Evolutionary conservation across 2,113 vertebrate species (phyloP).

Genomic region (Ciconia stormi): DNA sequence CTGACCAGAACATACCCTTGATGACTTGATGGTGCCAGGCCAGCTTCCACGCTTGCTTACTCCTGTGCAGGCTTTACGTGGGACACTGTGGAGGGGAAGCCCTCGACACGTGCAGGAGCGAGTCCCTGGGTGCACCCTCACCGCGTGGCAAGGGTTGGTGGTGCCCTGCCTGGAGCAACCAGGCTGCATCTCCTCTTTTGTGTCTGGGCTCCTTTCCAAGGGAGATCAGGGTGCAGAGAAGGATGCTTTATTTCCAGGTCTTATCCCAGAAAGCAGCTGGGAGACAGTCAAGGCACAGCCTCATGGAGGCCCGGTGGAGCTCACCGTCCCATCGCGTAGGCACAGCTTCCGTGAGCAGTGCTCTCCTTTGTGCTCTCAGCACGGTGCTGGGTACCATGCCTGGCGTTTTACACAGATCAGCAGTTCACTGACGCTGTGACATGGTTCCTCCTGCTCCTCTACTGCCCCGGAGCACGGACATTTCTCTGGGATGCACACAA

Average conservation of each 20-base stretch:
- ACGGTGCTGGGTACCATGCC: background rate
- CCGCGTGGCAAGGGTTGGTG: background rate
- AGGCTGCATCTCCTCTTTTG: background rate
- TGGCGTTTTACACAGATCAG: background rate
- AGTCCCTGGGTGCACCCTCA: background rate
- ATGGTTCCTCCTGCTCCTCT: background rate
- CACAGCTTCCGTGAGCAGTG: background rate
- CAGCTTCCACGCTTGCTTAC: background rate
- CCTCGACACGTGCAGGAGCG: background rate
- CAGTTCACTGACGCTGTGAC: background rate
- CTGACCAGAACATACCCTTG: background rate
- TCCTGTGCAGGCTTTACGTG: background rate
- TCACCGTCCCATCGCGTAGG: fast-evolving
- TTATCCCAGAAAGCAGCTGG: background rate
- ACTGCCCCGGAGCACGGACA: background rate
- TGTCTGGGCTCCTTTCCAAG: background rate
- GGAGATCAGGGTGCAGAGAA: background rate
- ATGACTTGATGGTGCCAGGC: background rate
- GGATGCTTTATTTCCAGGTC: background rate
- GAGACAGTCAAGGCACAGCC: background rate
- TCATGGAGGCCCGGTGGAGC: background rate
- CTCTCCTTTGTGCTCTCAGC: background rate
- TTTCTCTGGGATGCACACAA: background rate
- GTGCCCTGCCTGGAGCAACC: background rate
- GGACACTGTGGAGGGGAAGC: background rate